Evolutionary conservation across 2,113 vertebrate species (phyloP), one percentile per base, ranked within the genome.

Genomic region (Sylvia atricapilla): DNA sequence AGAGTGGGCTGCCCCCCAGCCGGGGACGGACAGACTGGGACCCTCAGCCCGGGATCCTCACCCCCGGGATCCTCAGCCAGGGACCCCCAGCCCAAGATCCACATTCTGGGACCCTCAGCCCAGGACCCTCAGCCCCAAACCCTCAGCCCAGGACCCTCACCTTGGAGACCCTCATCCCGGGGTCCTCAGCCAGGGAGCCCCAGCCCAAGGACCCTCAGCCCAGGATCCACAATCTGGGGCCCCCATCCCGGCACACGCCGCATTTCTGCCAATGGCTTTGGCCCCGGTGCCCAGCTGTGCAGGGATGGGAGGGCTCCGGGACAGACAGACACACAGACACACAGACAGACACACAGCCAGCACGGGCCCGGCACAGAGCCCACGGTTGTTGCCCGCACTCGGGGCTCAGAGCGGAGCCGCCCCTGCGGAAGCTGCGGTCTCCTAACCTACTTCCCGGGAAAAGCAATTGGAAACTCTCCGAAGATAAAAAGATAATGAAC

Each of bases 401-500:
- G 8, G 77, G 64, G 11, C 52, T 47, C 20, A 7, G 77, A 24
- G 9, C 3, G 7, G n/a, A 37, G 56, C n/a, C 41, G 64, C 47
- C 78, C 5, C 49, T 0, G 74, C 1, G 4, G 6, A 7, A 46
- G 64, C 87, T 4, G 84, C 5, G 37, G 8, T 25, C 94, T 43
- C 87, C 84, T 66, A 90, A 76, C 91, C 78, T 25, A 75, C 9
- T 87, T 91, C 89, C 74, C 43, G 1, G 84, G 31, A 68, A 59
- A n/a, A 52, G 89, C 84, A 44, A 79, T 6, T 56, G 94, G 81
- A 20, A 93, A 74, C 87, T 83, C 88, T 77, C 46, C 1, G 78
- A 43, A 94, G 93, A 91, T 58, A 50, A 89, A 87, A 77, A 69
- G 91, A 62, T 85, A 85, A 91, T 47, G 90, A 97, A 88, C 84